phyloP scores from a whole-genome alignment of 2,888 invertebrate genomes.

The Calameuta pallipes region DNA sequence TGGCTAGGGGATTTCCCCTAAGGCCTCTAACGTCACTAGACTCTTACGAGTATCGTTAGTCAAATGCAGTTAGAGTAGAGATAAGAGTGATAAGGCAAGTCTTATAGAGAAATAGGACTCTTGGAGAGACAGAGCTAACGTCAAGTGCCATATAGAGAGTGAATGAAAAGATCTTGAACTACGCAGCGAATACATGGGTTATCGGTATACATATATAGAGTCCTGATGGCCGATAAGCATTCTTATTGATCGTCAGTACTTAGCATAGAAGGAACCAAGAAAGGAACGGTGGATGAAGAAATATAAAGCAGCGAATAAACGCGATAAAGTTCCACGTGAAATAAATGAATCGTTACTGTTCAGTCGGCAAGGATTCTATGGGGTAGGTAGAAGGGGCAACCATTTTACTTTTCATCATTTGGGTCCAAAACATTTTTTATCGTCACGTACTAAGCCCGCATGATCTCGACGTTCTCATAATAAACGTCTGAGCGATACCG shows the following conservation, averaged over 20 bases:
- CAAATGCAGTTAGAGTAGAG: neutral
- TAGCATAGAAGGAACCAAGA: neutral
- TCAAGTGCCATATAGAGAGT: neutral
- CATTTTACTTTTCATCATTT: neutral
- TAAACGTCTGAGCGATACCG: neutral
- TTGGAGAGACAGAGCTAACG: neutral
- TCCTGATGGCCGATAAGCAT: neutral
- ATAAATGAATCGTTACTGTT: neutral
- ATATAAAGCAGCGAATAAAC: neutral
- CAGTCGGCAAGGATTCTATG: neutral
- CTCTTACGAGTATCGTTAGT: neutral
- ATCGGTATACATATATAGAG: neutral
- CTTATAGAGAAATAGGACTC: neutral
- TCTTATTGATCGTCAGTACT: neutral
- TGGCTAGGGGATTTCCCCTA: neutral
- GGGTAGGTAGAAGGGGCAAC: neutral
- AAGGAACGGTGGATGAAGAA: neutral
- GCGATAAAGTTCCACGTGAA: neutral
- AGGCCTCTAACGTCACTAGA: neutral
- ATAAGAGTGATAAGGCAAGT: neutral
- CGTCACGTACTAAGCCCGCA: neutral
- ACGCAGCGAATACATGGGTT: neutral
- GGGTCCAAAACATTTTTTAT: neutral
- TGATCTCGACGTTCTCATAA: neutral
- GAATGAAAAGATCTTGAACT: neutral